Conservation (phyloP, 1,140 invertebrate species). For the Bombus ignitus region DNA sequence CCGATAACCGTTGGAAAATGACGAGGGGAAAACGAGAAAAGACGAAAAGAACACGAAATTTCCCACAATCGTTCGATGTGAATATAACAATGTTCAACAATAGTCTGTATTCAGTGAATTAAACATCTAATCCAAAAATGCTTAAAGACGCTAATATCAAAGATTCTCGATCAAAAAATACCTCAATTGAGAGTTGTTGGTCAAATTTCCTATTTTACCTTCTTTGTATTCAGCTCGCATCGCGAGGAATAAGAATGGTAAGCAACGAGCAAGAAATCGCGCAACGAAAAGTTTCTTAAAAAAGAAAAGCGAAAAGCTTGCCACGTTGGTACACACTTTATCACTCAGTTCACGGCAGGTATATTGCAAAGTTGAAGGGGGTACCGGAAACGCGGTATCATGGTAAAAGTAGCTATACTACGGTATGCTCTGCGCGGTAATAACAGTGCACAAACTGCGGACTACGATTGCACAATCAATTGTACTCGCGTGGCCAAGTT, state of each 20-base stretch:
- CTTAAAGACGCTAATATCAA: no score
- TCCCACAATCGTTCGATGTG: no score
- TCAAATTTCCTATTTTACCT: no score
- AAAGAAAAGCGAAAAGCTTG: neutral
- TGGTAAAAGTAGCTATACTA: slow-evolving; percentile 11
- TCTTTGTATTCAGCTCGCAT: neutral
- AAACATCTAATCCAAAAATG: no score
- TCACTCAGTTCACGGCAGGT: neutral
- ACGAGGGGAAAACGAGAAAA: neutral
- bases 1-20: neutral
- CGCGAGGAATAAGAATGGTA: neutral
- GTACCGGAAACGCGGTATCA: slow-evolving; percentile 13
- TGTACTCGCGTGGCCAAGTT: slow-evolving; percentile 20
- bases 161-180: no score
- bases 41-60: no score
- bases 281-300: neutral
- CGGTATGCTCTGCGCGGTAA: neutral
- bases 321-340: neutral
- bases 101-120: no score
- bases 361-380: slow-evolving; percentile 32
- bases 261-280: slow-evolving; percentile 9
- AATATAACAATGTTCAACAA: no score
- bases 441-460: neutral
- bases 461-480: slow-evolving; percentile 10
- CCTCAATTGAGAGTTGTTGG: no score